Base-by-base conservation (phyloP, 2,888 invertebrate species). In the Meghimatium bilineatum region DNA sequence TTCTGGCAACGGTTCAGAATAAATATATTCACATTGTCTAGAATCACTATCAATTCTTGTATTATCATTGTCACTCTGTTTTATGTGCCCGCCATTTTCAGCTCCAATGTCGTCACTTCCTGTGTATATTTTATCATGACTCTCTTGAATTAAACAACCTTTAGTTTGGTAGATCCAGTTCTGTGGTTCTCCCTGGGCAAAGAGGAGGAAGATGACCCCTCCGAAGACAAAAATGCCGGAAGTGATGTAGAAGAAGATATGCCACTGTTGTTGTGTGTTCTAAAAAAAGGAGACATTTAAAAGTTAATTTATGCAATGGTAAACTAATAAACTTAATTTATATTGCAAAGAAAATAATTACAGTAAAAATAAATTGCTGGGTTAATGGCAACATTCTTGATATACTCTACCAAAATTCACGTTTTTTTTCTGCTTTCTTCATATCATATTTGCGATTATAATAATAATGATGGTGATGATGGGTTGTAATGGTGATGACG, bases 181-280 rank as follows among this genome's bases (percentile, higher is more conserved):
- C 72, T 83, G 85, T 6, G 80, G n/a, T 32, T 85, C 85, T 38
- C 85, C 85, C 17, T 83, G 60, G 10, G 85, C 85, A 23, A 85
- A 80, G 1, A 85, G 71, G 0, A 83, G 56, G 34, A 76, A 85
- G 29, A 83, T 44, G 8, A 80, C 23, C 8, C 83, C 85, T 1
- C 85, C 85, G 0, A 63, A 29, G 38, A 80, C 76, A 38, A 80
- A 85, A 8, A 85, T 66, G 0, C 75, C 83, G 23, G 83, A 74
- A 0, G 85, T 83, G 63, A 83, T 72, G 83, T 83, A 80, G 77
- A 85, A 85, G 52, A 85, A 85, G 26, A 69, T 85, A 14, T 80
- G 29, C 85, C 85, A 85, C n/a, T 80, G 67, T 14, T 66, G 17
- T 6, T 56, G 29, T 1, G 74, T 80, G 66, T 85, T 77, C 85